Conservation (phyloP, 1,140 invertebrate genomes). For the Drosophila novamexicana region DNA sequence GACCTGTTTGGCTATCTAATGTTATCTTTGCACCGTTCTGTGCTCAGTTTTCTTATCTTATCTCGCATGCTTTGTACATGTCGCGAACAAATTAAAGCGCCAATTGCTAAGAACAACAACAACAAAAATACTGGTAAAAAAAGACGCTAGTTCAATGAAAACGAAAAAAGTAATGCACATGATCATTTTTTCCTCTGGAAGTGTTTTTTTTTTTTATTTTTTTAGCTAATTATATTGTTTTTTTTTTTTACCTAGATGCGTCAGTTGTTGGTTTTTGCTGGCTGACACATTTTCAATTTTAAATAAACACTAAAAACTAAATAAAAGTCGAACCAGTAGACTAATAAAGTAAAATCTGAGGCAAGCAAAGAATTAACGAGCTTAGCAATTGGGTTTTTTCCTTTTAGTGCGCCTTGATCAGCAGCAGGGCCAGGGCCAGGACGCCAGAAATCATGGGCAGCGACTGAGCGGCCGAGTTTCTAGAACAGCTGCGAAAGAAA, state of each 20-base stretch:
- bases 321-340: slow-evolving; percentile 65
- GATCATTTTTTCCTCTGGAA: slow-evolving; percentile 18
- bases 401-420: slow-evolving; percentile 52
- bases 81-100: slow-evolving; percentile 69
- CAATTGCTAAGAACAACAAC: slow-evolving; percentile 44
- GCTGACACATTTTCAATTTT: slow-evolving; percentile 51
- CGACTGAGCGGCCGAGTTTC: slow-evolving; percentile 32
- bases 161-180: slow-evolving; percentile 33
- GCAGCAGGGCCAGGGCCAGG: slow-evolving; percentile 52
- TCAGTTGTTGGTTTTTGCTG: slow-evolving; percentile 35
- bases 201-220: slow-evolving; percentile 20
- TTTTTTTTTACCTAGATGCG: slow-evolving; percentile 36
- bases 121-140: background rate
- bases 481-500: slow-evolving; percentile 22
- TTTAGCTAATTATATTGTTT: slow-evolving; percentile 28
- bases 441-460: slow-evolving; percentile 62
- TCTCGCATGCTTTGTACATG: slow-evolving; percentile 55
- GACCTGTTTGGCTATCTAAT: slow-evolving; percentile 47
- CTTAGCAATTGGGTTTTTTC: slow-evolving; percentile 17
- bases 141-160: slow-evolving; percentile 20
- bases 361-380: slow-evolving; percentile 16
- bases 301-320: slow-evolving; percentile 73
- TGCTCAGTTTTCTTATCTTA: slow-evolving; percentile 54
- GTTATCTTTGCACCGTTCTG: slow-evolving; percentile 37
- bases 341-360: slow-evolving; percentile 29